phyloP scores from a whole-genome alignment of 2,888 invertebrate genomes.

The Drosophila siamana region DNA sequence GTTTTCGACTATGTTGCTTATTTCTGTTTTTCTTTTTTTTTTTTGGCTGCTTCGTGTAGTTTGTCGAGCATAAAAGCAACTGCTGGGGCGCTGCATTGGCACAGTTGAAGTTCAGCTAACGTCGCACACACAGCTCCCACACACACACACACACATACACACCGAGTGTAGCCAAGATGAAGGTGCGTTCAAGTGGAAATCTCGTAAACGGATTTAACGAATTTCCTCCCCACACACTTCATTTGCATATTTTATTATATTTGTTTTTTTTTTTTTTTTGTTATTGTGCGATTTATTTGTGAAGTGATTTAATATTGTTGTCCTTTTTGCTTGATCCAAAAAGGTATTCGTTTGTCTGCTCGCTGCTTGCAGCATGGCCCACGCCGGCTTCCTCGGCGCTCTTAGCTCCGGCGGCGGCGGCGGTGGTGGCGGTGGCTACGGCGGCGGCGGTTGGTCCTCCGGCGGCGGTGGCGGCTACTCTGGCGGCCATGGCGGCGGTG shows the following conservation, averaged over 20 bases:
- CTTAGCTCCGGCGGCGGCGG: constrained; percentile 57
- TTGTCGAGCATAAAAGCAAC: constrained; percentile 59
- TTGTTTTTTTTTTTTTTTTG: constrained; percentile 33
- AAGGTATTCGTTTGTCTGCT: constrained; percentile 78
- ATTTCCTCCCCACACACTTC: constrained; percentile 23
- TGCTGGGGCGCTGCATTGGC: constrained; percentile 34
- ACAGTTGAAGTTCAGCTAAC: constrained; percentile 71
- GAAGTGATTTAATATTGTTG: constrained; percentile 16
- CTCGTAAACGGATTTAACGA: constrained; percentile 47
- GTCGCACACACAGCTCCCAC: constrained; percentile 46
- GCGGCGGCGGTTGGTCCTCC: constrained; percentile 26
- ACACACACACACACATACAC: constrained; percentile 20
- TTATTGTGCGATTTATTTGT: constrained; percentile 3
- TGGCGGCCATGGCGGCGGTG: constrained; percentile 31
- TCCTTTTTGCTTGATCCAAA: background rate
- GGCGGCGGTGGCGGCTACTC: constrained; percentile 37
- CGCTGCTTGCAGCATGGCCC: constrained; percentile 70
- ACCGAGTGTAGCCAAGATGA: constrained; percentile 59
- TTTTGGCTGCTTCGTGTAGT: background rate
- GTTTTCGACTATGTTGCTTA: too few species aligned
- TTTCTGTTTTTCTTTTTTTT: background rate
- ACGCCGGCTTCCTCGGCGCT: constrained; percentile 69
- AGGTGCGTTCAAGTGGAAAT: constrained; percentile 61
- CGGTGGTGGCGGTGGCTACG: constrained; percentile 34
- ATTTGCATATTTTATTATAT: constrained; percentile 10